phyloP scores from a whole-genome alignment of 2,113 vertebrate species.

The Melanostigma gelatinosum region DNA sequence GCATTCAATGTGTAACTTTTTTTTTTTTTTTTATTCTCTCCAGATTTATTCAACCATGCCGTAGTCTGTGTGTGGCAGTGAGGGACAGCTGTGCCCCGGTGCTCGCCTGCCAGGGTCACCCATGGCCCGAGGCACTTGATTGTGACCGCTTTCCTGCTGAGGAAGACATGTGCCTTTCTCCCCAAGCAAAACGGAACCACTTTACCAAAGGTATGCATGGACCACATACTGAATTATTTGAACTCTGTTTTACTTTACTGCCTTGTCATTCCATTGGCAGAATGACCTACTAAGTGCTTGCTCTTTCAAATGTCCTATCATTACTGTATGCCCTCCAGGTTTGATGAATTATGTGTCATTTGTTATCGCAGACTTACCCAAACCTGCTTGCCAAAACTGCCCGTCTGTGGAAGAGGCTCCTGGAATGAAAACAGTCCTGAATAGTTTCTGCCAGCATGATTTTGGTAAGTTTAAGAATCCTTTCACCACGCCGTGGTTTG shows the following conservation, averaged over 20 bases:
- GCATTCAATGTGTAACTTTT: conserved; percentile 1
- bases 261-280: not conserved
- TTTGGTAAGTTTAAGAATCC: conserved; percentile 84
- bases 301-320: not conserved
- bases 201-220: conserved; percentile 84
- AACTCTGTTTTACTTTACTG: not conserved
- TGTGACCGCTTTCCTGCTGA: conserved; percentile 87
- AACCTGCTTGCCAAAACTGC: conserved; percentile 88
- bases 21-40: not conserved
- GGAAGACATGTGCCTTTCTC: conserved; percentile 87
- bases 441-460: conserved; percentile 85
- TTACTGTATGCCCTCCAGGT: not conserved
- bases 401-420: conserved; percentile 84
- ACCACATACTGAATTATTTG: not conserved
- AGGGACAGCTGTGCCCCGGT: conserved; percentile 86
- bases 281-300: not conserved
- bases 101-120: conserved; percentile 86
- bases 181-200: conserved; percentile 79
- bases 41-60: conserved; percentile 91
- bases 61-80: conserved; percentile 87
- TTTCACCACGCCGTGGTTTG: not conserved
- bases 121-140: conserved; percentile 86
- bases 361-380: conserved; percentile 82
- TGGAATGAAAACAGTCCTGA: conserved; percentile 81
- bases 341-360: conserved; percentile 27